Percentiles rank a stretch among this genome's conserved stretches.
phyloP scores from a whole-genome alignment of 2,113 vertebrate species.

The Leptodactylus fuscus region DNA sequence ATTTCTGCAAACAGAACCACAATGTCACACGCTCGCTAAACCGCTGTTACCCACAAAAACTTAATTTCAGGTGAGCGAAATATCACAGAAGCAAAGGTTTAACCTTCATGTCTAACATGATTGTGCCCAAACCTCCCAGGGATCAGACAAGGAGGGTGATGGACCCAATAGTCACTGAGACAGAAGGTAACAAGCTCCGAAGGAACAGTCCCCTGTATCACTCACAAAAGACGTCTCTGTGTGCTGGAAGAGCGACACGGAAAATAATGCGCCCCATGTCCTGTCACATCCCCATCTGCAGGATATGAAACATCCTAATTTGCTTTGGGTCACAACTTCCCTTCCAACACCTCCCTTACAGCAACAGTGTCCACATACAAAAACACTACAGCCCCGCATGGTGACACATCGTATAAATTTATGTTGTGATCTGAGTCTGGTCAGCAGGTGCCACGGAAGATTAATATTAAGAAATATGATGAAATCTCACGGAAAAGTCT shows the following conservation, averaged over 20 bases:
- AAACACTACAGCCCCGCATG: neutral
- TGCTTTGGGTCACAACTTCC: neutral
- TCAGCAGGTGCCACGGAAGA: neutral
- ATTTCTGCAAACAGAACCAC: constrained; percentile 14
- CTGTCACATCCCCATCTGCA: constrained; percentile 29
- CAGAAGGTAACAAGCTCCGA: neutral
- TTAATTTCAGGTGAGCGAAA: constrained; percentile 1
- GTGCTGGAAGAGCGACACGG: neutral
- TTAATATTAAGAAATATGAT: neutral
- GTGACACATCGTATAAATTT: neutral
- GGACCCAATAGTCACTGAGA: neutral
- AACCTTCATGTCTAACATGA: neutral
- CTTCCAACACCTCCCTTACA: constrained; percentile 19
- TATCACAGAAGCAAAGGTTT: neutral
- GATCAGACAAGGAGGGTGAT: neutral
- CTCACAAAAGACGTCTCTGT: neutral
- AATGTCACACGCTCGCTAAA: constrained; percentile 23
- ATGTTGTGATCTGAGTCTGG: neutral
- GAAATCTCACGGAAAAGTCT: neutral
- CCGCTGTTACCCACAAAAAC: neutral
- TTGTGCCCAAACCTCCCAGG: neutral
- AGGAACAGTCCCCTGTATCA: neutral
- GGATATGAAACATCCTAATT: constrained; percentile 35
- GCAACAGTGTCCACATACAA: neutral
- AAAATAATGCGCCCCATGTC: constrained; percentile 17